Conservation (phyloP, 2,888 invertebrate species). For the Ormyrus nitidulus region DNA sequence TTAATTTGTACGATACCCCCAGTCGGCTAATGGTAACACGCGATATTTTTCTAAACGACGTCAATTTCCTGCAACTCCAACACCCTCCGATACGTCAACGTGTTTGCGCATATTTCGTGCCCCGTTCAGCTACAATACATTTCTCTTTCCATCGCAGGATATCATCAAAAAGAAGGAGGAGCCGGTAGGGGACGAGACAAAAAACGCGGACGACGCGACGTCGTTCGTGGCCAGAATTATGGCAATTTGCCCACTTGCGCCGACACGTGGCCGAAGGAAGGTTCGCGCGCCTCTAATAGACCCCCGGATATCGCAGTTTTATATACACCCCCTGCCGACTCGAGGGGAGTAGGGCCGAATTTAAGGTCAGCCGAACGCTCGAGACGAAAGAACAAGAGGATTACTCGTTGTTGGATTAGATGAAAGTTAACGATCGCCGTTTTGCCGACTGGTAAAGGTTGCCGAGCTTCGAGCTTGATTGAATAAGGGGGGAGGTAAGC, state of each 20-base stretch:
- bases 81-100: too few relatives aligned
- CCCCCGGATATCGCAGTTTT: conserved; percentile 4
- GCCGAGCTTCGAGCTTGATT: too few relatives aligned
- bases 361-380: not conserved
- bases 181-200: not conserved
- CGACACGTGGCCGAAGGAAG: conserved; percentile 42
- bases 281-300: conserved; percentile 38
- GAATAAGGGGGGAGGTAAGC: too few relatives aligned
- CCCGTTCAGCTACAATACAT: too few relatives aligned
- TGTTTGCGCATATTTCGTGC: too few relatives aligned
- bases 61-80: too few relatives aligned
- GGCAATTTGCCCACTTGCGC: conserved; percentile 47
- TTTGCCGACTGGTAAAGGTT: not conserved
- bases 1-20: too few relatives aligned
- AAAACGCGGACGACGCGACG: conserved; percentile 16
- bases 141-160: too few relatives aligned
- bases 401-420: conserved; percentile 19
- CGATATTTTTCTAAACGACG: too few relatives aligned
- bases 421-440: conserved; percentile 18
- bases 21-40: too few relatives aligned
- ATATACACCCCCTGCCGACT: conserved; percentile 19
- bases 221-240: conserved; percentile 46
- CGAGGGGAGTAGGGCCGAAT: not conserved
- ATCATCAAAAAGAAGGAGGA: conserved; percentile 17
- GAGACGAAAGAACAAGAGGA: conserved; percentile 19